These are phyloP conservation scores for Eubasilissa regina DNA, from an alignment of 1,140 invertebrate genomes.

Conservation along the genomic window DNA sequence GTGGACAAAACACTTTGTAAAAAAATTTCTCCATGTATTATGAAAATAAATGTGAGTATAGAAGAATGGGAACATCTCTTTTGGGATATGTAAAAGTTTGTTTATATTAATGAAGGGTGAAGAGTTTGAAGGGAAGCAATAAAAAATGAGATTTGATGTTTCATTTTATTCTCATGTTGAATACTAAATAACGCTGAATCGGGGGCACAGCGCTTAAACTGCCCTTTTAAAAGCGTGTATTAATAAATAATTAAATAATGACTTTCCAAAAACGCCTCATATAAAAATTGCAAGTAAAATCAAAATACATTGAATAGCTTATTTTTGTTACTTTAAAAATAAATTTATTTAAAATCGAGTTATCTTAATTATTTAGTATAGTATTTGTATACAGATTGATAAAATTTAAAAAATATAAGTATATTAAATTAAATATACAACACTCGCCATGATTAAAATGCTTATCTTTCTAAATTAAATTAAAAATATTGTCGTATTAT, in stretches of 20 bases:
- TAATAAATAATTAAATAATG: background rate
- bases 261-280: too few species aligned
- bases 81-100: conserved; percentile 49
- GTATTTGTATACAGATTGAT: too few species aligned
- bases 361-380: too few species aligned
- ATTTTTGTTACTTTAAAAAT: too few species aligned
- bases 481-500: too few species aligned
- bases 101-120: conserved; percentile 53
- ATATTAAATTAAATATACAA: too few species aligned
- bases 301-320: too few species aligned
- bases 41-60: conserved; percentile 20
- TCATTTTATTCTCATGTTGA: conserved; percentile 16
- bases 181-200: conserved; percentile 26
- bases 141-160: conserved; percentile 40
- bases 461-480: too few species aligned
- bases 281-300: too few species aligned
- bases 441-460: too few species aligned
- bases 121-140: conserved; percentile 37
- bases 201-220: background rate
- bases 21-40: conserved; percentile 22
- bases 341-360: too few species aligned
- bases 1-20: conserved; percentile 11
- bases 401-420: too few species aligned
- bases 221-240: background rate
- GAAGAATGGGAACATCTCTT: conserved; percentile 45